Conservation (phyloP, 2,888 invertebrate genomes). For the Tiphia femorata region DNA sequence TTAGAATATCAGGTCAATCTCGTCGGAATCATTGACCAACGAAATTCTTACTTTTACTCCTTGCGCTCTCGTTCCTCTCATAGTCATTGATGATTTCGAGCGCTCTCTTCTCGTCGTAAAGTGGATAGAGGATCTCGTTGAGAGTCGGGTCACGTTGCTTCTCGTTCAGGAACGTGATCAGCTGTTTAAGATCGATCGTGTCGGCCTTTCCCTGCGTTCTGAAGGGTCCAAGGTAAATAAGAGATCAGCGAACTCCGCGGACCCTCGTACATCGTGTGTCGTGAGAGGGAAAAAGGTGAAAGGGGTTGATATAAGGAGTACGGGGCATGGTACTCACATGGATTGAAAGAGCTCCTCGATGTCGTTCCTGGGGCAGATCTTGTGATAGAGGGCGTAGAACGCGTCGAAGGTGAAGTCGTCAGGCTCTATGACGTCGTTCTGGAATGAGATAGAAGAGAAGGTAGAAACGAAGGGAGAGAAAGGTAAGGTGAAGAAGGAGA, state of each 20-base stretch:
- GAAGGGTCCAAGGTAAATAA: slow-evolving; percentile 46
- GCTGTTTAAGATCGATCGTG: slow-evolving; percentile 86
- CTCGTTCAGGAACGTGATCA: slow-evolving; percentile 94
- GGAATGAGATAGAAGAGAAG: too few relatives aligned
- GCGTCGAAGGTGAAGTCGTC: slow-evolving; percentile 98
- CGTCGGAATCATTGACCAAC: too few relatives aligned
- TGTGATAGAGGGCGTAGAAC: slow-evolving; percentile 98
- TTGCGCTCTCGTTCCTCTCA: slow-evolving; percentile 85
- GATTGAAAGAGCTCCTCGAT: slow-evolving; percentile 97
- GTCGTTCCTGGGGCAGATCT: slow-evolving; percentile 98
- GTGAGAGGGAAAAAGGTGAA: not conserved
- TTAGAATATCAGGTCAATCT: too few relatives aligned
- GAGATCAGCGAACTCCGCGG: not conserved
- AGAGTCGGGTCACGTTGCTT: slow-evolving; percentile 98
- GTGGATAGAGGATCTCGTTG: slow-evolving; percentile 98
- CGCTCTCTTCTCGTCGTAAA: slow-evolving; percentile 95
- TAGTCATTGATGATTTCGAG: slow-evolving; percentile 94
- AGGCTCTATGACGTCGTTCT: slow-evolving; percentile 94
- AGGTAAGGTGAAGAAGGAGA: slow-evolving; percentile 15
- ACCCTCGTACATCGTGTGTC: not conserved
- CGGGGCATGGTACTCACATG: slow-evolving; percentile 79
- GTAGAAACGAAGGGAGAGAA: too few relatives aligned
- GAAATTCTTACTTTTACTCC: slow-evolving; percentile 74
- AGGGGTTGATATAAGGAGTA: not conserved
- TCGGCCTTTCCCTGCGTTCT: slow-evolving; percentile 93